phyloP scores from a whole-genome alignment of 2,888 invertebrate genomes.

The Mythimna ferrago region DNA sequence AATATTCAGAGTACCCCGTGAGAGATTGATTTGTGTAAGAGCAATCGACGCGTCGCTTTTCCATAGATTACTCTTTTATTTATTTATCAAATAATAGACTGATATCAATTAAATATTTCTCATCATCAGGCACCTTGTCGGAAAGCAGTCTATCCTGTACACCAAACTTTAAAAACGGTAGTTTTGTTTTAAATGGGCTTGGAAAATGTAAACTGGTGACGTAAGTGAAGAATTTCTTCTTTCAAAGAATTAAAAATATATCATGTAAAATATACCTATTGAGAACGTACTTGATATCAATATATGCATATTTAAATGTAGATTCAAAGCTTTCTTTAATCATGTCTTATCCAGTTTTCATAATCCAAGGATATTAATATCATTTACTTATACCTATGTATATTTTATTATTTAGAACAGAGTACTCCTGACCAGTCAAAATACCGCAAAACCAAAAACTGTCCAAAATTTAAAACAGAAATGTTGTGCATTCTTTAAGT shows the following conservation, averaged over 20 bases:
- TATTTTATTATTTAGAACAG: constrained; percentile 14
- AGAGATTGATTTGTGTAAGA: too few relatives aligned
- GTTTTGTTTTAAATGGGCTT: constrained; percentile 54
- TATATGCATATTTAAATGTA: background rate
- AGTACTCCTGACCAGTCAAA: background rate
- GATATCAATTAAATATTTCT: constrained; percentile 45
- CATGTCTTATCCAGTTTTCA: constrained; percentile 24
- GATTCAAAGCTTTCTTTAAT: background rate
- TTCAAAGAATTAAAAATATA: background rate
- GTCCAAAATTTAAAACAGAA: background rate
- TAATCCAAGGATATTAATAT: constrained; percentile 17
- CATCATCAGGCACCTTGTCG: constrained; percentile 66
- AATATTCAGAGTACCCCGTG: background rate
- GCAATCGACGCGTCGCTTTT: background rate
- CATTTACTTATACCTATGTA: background rate
- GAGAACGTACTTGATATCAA: too few relatives aligned
- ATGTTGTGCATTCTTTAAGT: constrained; percentile 1
- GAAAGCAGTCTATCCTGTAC: constrained; percentile 58
- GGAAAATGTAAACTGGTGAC: constrained; percentile 31
- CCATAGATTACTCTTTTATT: background rate
- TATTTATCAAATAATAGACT: background rate
- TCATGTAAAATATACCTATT: background rate
- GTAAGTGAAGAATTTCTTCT: background rate
- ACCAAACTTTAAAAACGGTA: constrained; percentile 60
- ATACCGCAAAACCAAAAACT: background rate